Evolutionary conservation across 2,888 invertebrate genomes (phyloP).

Genomic region (Zygothrica quintamaculata): DNA sequence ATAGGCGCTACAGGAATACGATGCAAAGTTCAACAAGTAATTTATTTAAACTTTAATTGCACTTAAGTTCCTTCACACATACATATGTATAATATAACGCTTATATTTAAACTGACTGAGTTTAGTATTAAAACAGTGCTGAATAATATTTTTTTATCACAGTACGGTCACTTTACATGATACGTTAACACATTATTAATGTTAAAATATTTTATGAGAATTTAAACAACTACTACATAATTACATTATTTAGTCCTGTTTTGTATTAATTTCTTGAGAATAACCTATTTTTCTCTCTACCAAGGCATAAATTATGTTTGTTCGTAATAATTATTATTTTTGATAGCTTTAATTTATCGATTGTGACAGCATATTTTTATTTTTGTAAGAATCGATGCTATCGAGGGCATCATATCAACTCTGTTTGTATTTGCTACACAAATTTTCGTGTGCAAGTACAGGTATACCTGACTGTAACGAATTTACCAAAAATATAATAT

Average conservation of each 20-base stretch:
- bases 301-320: too few relatives aligned
- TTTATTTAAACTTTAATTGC: too few relatives aligned
- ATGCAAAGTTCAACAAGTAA: constrained; percentile 58
- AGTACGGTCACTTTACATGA: constrained; percentile 22
- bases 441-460: constrained; percentile 29
- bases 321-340: background rate
- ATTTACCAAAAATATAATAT: too few relatives aligned
- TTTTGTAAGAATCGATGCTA: constrained; percentile 20
- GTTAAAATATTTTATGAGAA: too few relatives aligned
- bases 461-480: constrained; percentile 16
- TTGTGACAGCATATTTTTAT: constrained; percentile 8
- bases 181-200: too few relatives aligned
- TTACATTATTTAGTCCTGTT: too few relatives aligned
- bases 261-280: too few relatives aligned
- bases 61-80: too few relatives aligned
- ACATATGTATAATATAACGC: constrained; percentile 2
- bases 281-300: too few relatives aligned
- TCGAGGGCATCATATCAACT: constrained; percentile 28
- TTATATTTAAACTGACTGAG: constrained; percentile 4
- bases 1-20: constrained; percentile 41
- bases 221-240: too few relatives aligned
- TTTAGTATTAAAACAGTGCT: constrained; percentile 7
- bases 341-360: constrained; percentile 9
- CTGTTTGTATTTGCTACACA: constrained; percentile 29
- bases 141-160: background rate